Percentiles rank a stretch among this genome's conserved stretches.
phyloP scores from a whole-genome alignment of 2,888 invertebrate genomes.

The Clostera curtula region DNA sequence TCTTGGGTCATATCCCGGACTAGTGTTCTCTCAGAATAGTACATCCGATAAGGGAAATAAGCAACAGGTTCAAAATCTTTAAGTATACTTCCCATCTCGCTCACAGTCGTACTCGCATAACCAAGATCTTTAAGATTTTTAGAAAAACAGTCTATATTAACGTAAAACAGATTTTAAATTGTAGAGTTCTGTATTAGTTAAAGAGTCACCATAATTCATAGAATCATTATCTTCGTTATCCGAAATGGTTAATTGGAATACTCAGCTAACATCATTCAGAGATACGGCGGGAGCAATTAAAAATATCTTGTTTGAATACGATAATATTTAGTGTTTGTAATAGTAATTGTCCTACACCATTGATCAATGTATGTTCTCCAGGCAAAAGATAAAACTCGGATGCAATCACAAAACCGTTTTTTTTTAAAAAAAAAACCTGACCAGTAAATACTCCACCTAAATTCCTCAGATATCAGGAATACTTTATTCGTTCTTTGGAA shows the following conservation, averaged over 20 bases:
- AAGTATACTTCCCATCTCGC: constrained; percentile 1
- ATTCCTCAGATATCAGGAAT: not conserved
- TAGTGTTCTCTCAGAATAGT: not conserved
- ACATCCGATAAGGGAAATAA: constrained; percentile 3
- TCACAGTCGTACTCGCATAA: not conserved
- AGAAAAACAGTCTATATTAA: constrained; percentile 3
- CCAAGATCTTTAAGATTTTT: constrained; percentile 3
- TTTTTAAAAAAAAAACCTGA: not conserved
- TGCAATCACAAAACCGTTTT: not conserved
- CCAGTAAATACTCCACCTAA: not conserved
- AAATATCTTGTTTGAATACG: not conserved
- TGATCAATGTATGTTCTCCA: not conserved
- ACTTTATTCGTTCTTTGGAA: not conserved
- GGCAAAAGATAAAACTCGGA: constrained; percentile 1
- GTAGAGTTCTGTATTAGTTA: not conserved
- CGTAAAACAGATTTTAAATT: not conserved
- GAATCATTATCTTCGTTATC: not conserved
- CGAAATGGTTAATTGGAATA: no score
- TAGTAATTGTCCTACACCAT: not conserved
- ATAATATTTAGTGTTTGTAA: not conserved
- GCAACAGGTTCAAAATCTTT: constrained; percentile 1
- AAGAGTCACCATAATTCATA: not conserved
- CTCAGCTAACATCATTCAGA: not conserved
- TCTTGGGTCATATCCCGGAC: constrained; percentile 1
- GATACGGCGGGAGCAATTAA: not conserved